Evolutionary conservation across 2,888 invertebrate species (phyloP), one percentile per base, ranked within the genome.

Genomic region (Caradrina kadenii): DNA sequence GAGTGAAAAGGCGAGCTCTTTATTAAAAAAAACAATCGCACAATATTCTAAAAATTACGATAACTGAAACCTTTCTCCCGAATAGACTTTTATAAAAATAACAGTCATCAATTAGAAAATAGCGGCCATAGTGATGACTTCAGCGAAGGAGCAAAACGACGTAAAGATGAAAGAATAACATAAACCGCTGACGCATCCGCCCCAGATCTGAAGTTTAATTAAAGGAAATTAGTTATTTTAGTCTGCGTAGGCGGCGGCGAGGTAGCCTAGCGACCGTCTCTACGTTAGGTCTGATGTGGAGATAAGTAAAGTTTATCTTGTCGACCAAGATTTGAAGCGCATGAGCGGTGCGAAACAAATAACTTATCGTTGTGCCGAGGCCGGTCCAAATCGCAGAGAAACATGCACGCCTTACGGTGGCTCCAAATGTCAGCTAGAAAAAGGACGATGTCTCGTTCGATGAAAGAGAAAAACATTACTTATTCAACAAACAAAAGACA

Each of bases 221-320:
- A 73, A 69, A 81, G 80, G 69, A 74, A 74, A 71, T 68, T 54
- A 35, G 69, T 72, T 79, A 82, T 82, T 79, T 81, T 59, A 15
- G 50, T 63, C 15, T 19, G 26, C 15, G 69, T 52, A 19, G 67
- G 77, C 42, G 66, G 39, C 64, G 26, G 19, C n/a, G 52, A 75
- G 22, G 26, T 39, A 50, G 39, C 55, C 53, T 52, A 52, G 42
- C 53, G 55, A 31, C 22, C n/a, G 42, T 49, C 50, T 63, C 26
- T 35, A 39, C 39, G 5, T n/a, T 39, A 13, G 42, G 56, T 64
- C 21, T 13, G 42, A 39, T 48, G 56, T 13, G 7, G 17, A 63
- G 42, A 66, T 63, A 54, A 55, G 22, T 55, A 11, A 17, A 59
- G 31, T 45, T 71, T 53, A 64, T 63, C 45, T 67, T 61, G 72